Base-by-base conservation (phyloP, 2,797 vertebrate genomes). In the Typhlichthys subterraneus region DNA sequence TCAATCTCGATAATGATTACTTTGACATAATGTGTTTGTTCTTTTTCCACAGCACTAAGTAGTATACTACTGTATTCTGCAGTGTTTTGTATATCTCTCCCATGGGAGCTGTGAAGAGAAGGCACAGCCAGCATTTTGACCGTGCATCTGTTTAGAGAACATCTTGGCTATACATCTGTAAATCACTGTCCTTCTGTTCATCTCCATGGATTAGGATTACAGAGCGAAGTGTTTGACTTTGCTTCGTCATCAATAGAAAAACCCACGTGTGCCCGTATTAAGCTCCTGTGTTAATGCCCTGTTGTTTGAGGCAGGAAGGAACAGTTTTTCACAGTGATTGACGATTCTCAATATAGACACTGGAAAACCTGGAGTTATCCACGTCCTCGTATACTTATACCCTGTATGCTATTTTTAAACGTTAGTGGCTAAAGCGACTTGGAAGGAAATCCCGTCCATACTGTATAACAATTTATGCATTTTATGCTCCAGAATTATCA, bases 171-270 rank as follows among this genome's bases (percentile, higher is more conserved):
- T 81, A 87, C 89, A 87, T 86, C 82, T 88, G 85, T 79, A 79
- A 1, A 57, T 61, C 59, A 17, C 61, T 45, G 46, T 54, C 72
- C 51, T 61, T 9, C 45, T 53, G 15, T 80, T 85, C 64, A 81
- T 90, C 80, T 82, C 66, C 63, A 19, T 75, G 85, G 83, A 89
- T 90, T 88, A 90, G 86, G 85, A 88, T 87, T 82, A 88, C 50
- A 19, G 74, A 55, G 69, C 57, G 56, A 52, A 47, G 45, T 17
- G 42, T 23, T 65, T 67, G 54, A 84, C 67, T 83, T 79, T 87
- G 85, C 80, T 77, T 72, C 78, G 81, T 88, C 81, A 80, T 84
- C 77, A 77, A 54, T 76, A 59, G 59, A 67, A 50, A 57, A 50
- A 62, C 45, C 58, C 66, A 15, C 61, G 13, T 55, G 65, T 10